Conservation (phyloP, 2,113 vertebrate genomes). For the Oreochromis tanganicae region DNA sequence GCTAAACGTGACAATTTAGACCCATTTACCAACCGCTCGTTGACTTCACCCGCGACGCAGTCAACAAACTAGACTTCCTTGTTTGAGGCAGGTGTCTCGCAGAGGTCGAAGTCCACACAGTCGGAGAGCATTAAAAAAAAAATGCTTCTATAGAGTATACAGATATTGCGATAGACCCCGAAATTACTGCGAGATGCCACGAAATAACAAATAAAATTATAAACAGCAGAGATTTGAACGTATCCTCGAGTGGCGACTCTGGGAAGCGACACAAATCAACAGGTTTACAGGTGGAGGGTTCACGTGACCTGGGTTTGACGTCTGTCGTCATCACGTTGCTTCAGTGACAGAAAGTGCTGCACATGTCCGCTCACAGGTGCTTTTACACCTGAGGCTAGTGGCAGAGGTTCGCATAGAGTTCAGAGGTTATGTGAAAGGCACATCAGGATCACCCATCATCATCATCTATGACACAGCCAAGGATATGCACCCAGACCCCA, state of each 20-base stretch:
- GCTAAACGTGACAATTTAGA: not conserved
- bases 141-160: not conserved
- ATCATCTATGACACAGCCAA: not conserved
- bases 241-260: not conserved
- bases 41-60: not conserved
- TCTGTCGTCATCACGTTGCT: conserved; percentile 37
- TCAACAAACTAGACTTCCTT: conserved; percentile 55
- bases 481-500: not conserved
- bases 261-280: conserved; percentile 9
- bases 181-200: not conserved
- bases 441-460: not conserved
- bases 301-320: conserved; percentile 33
- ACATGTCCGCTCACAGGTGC: not conserved
- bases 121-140: not conserved
- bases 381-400: not conserved
- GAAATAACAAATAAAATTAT: not conserved
- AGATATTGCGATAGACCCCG: not conserved
- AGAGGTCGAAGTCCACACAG: conserved; percentile 48
- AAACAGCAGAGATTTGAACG: not conserved
- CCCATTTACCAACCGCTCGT: conserved; percentile 1
- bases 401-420: not conserved
- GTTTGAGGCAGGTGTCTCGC: conserved; percentile 35
- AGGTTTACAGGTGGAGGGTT: conserved; percentile 61
- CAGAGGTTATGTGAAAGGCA: not conserved
- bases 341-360: not conserved